Evolutionary conservation across 2,113 vertebrate species (phyloP).

Genomic region (Nanger granti): DNA sequence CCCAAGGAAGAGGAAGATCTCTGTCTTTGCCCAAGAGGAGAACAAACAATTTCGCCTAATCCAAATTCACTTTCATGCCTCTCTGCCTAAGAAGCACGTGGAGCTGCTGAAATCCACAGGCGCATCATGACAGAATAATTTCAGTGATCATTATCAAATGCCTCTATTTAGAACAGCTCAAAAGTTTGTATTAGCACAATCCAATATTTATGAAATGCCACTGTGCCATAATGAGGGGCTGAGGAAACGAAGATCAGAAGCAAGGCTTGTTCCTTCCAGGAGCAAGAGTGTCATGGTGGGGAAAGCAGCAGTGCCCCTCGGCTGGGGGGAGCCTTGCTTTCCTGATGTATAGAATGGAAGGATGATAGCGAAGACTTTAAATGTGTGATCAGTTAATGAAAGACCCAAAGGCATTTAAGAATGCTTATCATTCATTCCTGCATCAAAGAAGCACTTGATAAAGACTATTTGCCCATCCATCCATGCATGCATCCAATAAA

Average conservation of each 20-base stretch:
- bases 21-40: not conserved
- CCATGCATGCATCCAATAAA: not conserved
- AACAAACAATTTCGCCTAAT: conserved; percentile 24
- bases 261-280: not conserved
- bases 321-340: not conserved
- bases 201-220: conserved; percentile 57
- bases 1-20: not conserved
- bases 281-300: rapidly evolving
- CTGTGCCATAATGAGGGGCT: conserved; percentile 36
- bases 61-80: conserved; percentile 50
- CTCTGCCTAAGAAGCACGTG: not conserved
- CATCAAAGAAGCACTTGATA: not conserved
- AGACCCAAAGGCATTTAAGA: not conserved
- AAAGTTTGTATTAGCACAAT: conserved; percentile 54
- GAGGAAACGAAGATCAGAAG: conserved; percentile 53
- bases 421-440: not conserved
- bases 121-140: conserved; percentile 45
- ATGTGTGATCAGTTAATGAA: not conserved
- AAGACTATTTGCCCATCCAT: not conserved
- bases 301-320: not conserved
- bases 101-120: not conserved
- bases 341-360: not conserved
- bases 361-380: not conserved
- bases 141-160: conserved; percentile 57
- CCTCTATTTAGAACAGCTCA: conserved; percentile 60